These are phyloP conservation scores for Drosophila watanabei DNA, from an alignment of 1,140 invertebrate species.

Conservation along the genomic window DNA sequence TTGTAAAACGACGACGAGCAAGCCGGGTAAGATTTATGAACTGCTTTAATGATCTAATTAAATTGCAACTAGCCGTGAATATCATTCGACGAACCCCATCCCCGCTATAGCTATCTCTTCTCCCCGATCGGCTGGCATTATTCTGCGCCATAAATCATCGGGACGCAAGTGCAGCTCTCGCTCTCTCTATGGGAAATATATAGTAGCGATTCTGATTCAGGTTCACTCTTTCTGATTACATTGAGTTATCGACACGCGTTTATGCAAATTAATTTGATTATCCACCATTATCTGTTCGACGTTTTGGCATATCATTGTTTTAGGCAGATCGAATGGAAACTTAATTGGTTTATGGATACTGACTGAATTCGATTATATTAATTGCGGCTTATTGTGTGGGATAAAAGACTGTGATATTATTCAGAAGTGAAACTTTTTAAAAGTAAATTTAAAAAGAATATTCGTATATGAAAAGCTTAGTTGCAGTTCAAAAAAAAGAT, in stretches of 20 bases:
- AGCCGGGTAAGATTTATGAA: constrained; percentile 69
- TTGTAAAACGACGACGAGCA: constrained; percentile 59
- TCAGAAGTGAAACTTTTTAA: neutral
- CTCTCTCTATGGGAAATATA: constrained; percentile 24
- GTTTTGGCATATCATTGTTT: constrained; percentile 36
- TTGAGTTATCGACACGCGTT: constrained; percentile 60
- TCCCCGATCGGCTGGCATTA: constrained; percentile 21
- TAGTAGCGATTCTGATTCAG: constrained; percentile 16
- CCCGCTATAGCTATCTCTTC: constrained; percentile 8
- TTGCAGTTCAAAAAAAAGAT: neutral
- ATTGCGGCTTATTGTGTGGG: constrained; percentile 7
- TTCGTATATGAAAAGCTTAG: neutral
- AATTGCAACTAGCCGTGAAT: constrained; percentile 78
- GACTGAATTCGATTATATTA: constrained; percentile 7
- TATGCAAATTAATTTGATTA: constrained; percentile 63
- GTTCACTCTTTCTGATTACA: constrained; percentile 37
- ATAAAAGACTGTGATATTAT: neutral
- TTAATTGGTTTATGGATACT: constrained; percentile 17
- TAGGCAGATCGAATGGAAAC: constrained; percentile 12
- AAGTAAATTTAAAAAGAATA: neutral
- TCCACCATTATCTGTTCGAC: constrained; percentile 25
- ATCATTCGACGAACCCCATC: constrained; percentile 52
- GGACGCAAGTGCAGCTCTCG: constrained; percentile 14
- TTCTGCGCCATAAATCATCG: constrained; percentile 38
- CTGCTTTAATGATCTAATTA: constrained; percentile 80